Evolutionary conservation across 1,140 invertebrate genomes (phyloP).

Genomic region (Monochamus saltuarius): DNA sequence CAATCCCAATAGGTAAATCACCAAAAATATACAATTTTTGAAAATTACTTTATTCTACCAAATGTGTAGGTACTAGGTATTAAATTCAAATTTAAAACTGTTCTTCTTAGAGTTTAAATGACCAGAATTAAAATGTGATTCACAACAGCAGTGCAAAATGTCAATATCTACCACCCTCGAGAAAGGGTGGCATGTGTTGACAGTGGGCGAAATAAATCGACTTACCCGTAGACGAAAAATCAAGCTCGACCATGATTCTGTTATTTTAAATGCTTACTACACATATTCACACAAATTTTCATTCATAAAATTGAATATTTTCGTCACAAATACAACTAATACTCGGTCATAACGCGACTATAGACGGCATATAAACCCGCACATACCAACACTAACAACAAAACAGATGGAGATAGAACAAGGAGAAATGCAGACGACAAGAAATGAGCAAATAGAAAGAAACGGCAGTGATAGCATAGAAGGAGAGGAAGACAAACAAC

Average conservation of each 20-base stretch:
- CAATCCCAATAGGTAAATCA: no score
- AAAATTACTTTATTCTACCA: no score
- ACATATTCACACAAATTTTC: constrained; percentile 32
- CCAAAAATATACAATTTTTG: no score
- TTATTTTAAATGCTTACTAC: constrained; percentile 13
- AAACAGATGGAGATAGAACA: neutral
- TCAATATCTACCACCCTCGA: constrained; percentile 39
- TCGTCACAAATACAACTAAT: constrained; percentile 20
- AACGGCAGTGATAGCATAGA: no score
- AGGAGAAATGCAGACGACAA: no score
- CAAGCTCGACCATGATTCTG: constrained; percentile 43
- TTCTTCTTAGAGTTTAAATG: no score
- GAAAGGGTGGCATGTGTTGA: constrained; percentile 22
- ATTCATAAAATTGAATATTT: constrained; percentile 36
- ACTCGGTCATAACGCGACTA: constrained; percentile 23
- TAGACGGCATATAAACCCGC: constrained; percentile 9
- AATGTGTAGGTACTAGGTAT: no score
- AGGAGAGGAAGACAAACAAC: no score
- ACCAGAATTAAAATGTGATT: neutral
- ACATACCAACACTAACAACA: constrained; percentile 15
- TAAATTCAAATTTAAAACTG: no score
- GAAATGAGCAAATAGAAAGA: no score
- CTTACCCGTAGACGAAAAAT: constrained; percentile 46
- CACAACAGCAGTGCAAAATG: constrained; percentile 30
- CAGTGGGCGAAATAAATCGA: constrained; percentile 24